Evolutionary conservation across 2,888 invertebrate genomes (phyloP).

Genomic region (Terebella lapidaria): DNA sequence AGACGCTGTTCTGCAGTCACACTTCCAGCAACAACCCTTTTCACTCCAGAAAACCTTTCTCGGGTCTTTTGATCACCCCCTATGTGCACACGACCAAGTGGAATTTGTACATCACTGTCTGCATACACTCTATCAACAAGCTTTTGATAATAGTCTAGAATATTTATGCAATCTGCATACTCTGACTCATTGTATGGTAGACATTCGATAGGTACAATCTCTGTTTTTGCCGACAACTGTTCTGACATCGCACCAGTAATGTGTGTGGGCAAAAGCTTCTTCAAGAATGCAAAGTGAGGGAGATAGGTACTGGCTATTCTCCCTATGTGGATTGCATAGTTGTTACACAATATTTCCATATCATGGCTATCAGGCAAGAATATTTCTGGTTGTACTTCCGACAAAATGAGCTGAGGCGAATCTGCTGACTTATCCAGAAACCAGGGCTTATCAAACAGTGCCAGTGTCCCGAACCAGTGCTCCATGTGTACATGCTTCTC

Average conservation of each 20-base stretch:
- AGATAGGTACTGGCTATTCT: neutral
- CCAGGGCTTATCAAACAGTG: neutral
- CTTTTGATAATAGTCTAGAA: slow-evolving; percentile 21
- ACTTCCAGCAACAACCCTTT: slow-evolving; percentile 1
- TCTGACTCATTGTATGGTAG: slow-evolving; percentile 19
- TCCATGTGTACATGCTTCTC: neutral
- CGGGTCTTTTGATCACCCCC: slow-evolving; percentile 24
- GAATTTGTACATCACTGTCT: neutral
- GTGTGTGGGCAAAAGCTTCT: too few species aligned
- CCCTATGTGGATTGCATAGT: neutral
- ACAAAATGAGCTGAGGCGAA: neutral
- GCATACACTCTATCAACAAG: slow-evolving; percentile 6
- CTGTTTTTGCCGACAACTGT: too few species aligned
- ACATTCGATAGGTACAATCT: too few species aligned
- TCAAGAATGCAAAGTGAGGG: neutral
- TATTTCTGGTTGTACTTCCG: neutral
- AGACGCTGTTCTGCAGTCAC: slow-evolving; percentile 9
- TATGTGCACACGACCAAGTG: slow-evolving; percentile 11
- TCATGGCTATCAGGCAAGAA: neutral
- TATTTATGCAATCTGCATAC: slow-evolving; percentile 21
- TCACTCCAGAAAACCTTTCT: slow-evolving; percentile 19
- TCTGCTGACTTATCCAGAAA: neutral
- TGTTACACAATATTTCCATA: neutral
- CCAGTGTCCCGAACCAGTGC: neutral
- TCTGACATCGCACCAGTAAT: too few species aligned